Conservation (phyloP, 2,113 vertebrate species). For the Centropus unirufus region DNA sequence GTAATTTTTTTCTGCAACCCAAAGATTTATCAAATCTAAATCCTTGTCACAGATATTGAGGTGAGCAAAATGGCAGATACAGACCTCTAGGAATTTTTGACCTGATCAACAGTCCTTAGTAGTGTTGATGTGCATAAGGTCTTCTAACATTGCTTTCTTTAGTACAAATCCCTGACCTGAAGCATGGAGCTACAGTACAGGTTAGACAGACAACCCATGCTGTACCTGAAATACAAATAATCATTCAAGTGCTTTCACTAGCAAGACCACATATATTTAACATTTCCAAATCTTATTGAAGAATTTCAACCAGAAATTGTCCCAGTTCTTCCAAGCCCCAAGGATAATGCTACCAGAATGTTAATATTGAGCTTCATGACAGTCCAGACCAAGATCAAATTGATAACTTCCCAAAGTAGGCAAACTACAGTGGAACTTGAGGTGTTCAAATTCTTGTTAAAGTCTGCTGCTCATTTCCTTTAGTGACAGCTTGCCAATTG, state of each 20-base stretch:
- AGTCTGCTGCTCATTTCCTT: not conserved
- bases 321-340: not conserved
- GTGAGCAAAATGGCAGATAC: not conserved
- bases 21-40: not conserved
- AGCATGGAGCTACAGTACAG: not conserved
- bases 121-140: not conserved
- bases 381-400: not conserved
- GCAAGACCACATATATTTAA: not conserved
- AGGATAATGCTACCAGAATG: not conserved
- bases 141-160: not conserved
- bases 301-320: not conserved
- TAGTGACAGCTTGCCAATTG: not conserved
- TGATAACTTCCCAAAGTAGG: not conserved
- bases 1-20: not conserved
- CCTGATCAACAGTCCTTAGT: not conserved
- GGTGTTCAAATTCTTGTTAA: not conserved
- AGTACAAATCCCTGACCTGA: not conserved
- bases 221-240: not conserved
- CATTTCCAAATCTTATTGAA: not conserved
- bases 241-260: not conserved
- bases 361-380: not conserved
- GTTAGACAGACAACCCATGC: not conserved
- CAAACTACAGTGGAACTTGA: not conserved
- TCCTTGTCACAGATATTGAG: not conserved
- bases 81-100: not conserved